Conservation (phyloP, 2,797 vertebrate species). For the Bovichtus variegatus region DNA sequence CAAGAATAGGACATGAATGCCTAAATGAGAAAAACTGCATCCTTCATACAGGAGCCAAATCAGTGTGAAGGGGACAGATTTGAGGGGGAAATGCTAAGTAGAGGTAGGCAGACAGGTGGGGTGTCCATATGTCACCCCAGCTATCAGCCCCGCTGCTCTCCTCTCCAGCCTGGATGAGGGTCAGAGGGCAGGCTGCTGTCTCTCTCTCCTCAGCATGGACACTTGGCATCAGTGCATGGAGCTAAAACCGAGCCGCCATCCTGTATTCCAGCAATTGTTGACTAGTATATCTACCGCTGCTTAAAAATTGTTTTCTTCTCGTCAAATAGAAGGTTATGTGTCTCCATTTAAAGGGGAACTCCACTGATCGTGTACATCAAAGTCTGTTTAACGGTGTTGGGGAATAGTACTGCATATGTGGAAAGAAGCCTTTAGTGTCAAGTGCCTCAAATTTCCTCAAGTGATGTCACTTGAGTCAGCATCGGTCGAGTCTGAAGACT, state of each 20-base stretch:
- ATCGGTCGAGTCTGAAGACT: too few species aligned
- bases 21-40: neutral
- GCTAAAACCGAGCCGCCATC: neutral
- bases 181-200: conserved; percentile 61
- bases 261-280: neutral
- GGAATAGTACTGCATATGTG: too few species aligned
- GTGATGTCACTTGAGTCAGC: too few species aligned
- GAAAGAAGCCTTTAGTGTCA: too few species aligned
- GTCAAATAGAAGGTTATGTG: neutral
- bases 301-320: neutral
- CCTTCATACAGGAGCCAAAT: conserved; percentile 5
- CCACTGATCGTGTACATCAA: too few species aligned
- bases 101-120: conserved; percentile 67
- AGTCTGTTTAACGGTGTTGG: too few species aligned
- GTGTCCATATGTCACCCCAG: conserved; percentile 54
- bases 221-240: conserved; percentile 34
- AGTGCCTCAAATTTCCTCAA: too few species aligned
- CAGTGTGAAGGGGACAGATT: conserved; percentile 44
- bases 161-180: conserved; percentile 51
- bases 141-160: conserved; percentile 23
- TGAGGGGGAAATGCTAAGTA: conserved; percentile 33
- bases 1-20: neutral
- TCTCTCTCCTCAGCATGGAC: conserved; percentile 40
- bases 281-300: neutral
- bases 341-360: neutral